phyloP scores from a whole-genome alignment of 1,140 invertebrate species.

The Apocrypta bakeri region DNA sequence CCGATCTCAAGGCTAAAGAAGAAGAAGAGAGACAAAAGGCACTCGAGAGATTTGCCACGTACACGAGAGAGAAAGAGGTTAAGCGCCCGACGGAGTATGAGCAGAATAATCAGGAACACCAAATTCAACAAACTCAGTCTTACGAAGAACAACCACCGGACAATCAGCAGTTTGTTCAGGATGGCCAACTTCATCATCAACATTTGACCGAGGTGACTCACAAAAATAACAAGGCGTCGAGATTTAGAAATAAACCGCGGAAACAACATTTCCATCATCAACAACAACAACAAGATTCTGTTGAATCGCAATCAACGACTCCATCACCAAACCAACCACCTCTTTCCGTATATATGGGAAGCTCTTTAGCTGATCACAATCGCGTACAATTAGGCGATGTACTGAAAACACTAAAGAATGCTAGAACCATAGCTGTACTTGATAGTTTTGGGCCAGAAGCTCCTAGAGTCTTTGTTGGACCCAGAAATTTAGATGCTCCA shows the following conservation, averaged over 20 bases:
- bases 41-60: constrained; percentile 53
- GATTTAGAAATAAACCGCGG: constrained; percentile 47
- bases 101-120: background rate
- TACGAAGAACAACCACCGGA: constrained; percentile 53
- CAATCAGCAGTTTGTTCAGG: constrained; percentile 55
- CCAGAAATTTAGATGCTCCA: constrained; percentile 81
- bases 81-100: background rate
- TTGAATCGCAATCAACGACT: constrained; percentile 55
- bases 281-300: constrained; percentile 61
- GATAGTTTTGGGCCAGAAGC: constrained; percentile 80
- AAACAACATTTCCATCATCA: constrained; percentile 65
- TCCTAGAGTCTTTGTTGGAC: constrained; percentile 87
- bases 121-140: constrained; percentile 24
- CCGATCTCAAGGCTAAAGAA: constrained; percentile 58
- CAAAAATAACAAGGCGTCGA: constrained; percentile 52
- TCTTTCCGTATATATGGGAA: constrained; percentile 84
- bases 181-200: constrained; percentile 56
- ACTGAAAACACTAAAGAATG: constrained; percentile 79
- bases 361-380: constrained; percentile 67
- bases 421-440: constrained; percentile 84
- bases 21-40: constrained; percentile 58
- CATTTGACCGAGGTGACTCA: constrained; percentile 55
- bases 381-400: constrained; percentile 81
- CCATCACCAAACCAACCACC: constrained; percentile 85
- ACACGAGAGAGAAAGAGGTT: constrained; percentile 49